A percentile compares a stretch with the other conserved stretches of the same genome.
These are phyloP conservation scores for Drosophila chauvacae DNA, from an alignment of 1,140 invertebrate species.

Conservation along the genomic window DNA sequence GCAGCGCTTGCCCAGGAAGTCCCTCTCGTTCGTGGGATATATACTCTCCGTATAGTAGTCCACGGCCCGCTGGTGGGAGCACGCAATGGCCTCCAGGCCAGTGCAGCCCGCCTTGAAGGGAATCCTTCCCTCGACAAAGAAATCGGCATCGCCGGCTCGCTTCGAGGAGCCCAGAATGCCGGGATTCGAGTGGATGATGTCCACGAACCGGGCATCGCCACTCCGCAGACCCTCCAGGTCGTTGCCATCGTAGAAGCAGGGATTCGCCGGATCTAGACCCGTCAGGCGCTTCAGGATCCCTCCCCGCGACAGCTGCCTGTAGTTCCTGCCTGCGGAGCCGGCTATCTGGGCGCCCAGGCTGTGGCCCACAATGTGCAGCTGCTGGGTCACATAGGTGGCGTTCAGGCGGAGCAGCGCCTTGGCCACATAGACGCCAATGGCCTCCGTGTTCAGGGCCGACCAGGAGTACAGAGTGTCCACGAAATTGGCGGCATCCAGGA, in stretches of 20 bases:
- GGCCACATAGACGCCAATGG: slow-evolving; percentile 61
- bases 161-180: slow-evolving; percentile 86
- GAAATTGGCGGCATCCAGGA: slow-evolving; percentile 59
- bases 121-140: slow-evolving; percentile 86
- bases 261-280: slow-evolving; percentile 89
- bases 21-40: slow-evolving; percentile 44
- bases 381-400: slow-evolving; percentile 42
- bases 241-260: slow-evolving; percentile 86
- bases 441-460: slow-evolving; percentile 72
- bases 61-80: slow-evolving; percentile 87
- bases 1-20: slow-evolving; percentile 36
- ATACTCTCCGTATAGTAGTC: slow-evolving; percentile 87
- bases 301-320: slow-evolving; percentile 50
- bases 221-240: slow-evolving; percentile 85
- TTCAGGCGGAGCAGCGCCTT: slow-evolving; percentile 48
- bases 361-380: slow-evolving; percentile 69
- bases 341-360: slow-evolving; percentile 86
- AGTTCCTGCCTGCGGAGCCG: slow-evolving; percentile 84
- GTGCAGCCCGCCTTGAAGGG: slow-evolving; percentile 46
- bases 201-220: slow-evolving; percentile 87
- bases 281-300: slow-evolving; percentile 85
- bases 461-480: slow-evolving; percentile 71
- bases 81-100: slow-evolving; percentile 85
- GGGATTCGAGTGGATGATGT: slow-evolving; percentile 90
- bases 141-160: slow-evolving; percentile 87